Base-by-base conservation (phyloP, 2,113 vertebrate species). In the Chamaetylas fuelleborni region DNA sequence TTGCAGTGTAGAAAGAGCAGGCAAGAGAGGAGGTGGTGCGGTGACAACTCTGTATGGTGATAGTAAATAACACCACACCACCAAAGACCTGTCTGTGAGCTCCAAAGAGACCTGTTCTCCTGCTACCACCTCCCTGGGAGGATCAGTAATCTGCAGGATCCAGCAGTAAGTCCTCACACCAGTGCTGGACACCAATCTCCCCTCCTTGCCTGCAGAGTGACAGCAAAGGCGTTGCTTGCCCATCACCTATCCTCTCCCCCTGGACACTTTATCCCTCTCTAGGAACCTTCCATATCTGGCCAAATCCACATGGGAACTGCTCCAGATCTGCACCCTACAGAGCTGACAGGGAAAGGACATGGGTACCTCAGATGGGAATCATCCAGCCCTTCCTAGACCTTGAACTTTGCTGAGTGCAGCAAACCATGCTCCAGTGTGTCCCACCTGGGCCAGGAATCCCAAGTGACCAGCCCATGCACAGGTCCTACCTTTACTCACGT, bases 191-290 rank as follows among this genome's bases (percentile, higher is more conserved):
- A 67, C 26, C 3, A 1, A 20, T 12, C 22, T 23, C 20, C 31
- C 47, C 34, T 29, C 23, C 20, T 67, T 0, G 0, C 22, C 36
- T 5, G 24, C 7, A 77, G 16, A 56, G 24, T 3, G 25, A 58
- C 24, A 71, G 53, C 34, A 89, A 43, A 64, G 11, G 5, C 5
- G 6, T 9, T 40, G n/a, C 40, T 72, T 0, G 0, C 10, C 31
- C 69, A 45, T 0, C 0, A 66, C 10, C 29, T 15, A 20, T 53
- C 9, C 10, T 69, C 36, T 53, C 6, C 3, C 19, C 12, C 9
- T 2, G 6, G 33, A 64, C 8, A 74, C 6, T 26, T 87, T 57
- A 40, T 15, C 18, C 25, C 34, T 58, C 23, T 87, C 53, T 20
- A 67, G 48, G 19, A 28, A 54, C 14, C 5, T 48, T 45, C 51